Conservation (phyloP, 2,113 vertebrate species). For the Phoenicopterus ruber region DNA sequence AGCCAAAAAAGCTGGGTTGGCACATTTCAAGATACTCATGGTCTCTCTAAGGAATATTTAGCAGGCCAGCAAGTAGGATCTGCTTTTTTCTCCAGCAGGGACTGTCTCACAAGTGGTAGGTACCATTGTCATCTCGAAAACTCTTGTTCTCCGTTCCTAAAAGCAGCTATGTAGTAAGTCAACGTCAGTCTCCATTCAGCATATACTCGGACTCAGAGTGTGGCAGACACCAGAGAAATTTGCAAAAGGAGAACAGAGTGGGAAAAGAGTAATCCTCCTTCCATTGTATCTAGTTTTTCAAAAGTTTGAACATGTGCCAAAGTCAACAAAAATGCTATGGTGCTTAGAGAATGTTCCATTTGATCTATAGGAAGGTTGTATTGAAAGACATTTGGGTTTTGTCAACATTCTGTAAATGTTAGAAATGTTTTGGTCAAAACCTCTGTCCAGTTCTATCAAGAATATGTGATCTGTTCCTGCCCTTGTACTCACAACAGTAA, state of each 20-base stretch:
- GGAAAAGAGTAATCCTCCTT: neutral
- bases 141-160: neutral
- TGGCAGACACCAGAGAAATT: neutral
- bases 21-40: neutral
- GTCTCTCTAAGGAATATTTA: neutral
- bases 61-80: neutral
- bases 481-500: neutral
- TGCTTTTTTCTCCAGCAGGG: neutral
- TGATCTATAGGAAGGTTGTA: neutral
- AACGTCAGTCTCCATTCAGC: neutral
- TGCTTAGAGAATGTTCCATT: neutral
- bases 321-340: neutral
- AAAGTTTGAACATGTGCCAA: neutral
- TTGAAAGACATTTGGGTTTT: neutral
- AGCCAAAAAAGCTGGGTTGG: neutral
- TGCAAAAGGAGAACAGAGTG: neutral
- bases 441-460: neutral
- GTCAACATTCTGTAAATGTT: neutral
- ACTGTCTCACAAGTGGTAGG: neutral
- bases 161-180: neutral
- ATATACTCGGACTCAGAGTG: neutral
- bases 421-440: neutral
- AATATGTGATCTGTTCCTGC: neutral
- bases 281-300: neutral
- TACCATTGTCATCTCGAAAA: neutral